These are phyloP conservation scores for Drosophila burlai DNA, from an alignment of 1,140 invertebrate species.

Conservation along the genomic window DNA sequence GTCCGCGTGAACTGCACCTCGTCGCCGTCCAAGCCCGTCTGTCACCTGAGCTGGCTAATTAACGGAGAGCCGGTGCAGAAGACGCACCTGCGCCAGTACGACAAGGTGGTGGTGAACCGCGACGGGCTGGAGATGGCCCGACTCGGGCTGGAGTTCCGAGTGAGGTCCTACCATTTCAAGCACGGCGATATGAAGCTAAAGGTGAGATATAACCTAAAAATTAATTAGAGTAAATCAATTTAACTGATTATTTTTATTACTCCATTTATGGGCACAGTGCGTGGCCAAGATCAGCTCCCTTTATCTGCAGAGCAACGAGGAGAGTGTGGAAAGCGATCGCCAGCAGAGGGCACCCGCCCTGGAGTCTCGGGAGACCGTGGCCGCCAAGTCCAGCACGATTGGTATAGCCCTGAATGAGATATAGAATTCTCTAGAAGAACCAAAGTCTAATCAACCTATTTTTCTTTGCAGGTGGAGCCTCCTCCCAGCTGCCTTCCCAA, in stretches of 20 bases:
- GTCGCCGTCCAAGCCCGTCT: slow-evolving; percentile 92
- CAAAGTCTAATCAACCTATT: not conserved
- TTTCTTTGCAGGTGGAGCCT: slow-evolving; percentile 39
- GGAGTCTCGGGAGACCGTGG: slow-evolving; percentile 88
- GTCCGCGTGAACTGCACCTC: slow-evolving; percentile 94
- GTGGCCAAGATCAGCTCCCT: slow-evolving; percentile 93
- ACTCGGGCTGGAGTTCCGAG: slow-evolving; percentile 90
- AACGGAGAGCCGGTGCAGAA: slow-evolving; percentile 92
- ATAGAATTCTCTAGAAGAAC: not conserved
- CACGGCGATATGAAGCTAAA: slow-evolving; percentile 94
- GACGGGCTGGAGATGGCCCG: slow-evolving; percentile 89
- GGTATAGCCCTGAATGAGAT: slow-evolving; percentile 52
- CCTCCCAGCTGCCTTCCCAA: slow-evolving; percentile 42
- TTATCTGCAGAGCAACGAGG: slow-evolving; percentile 93
- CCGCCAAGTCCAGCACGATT: slow-evolving; percentile 86
- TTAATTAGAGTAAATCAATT: too few species aligned
- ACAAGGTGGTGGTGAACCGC: slow-evolving; percentile 74
- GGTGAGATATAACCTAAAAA: slow-evolving; percentile 46
- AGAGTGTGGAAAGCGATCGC: slow-evolving; percentile 90
- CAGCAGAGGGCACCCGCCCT: slow-evolving; percentile 88
- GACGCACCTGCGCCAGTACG: slow-evolving; percentile 76
- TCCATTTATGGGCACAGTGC: slow-evolving; percentile 86
- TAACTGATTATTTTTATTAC: too few species aligned
- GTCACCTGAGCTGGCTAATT: slow-evolving; percentile 94
- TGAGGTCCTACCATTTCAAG: slow-evolving; percentile 91